Evolutionary conservation across 2,797 vertebrate genomes (phyloP).

Genomic region (Poliocrania exsul): DNA sequence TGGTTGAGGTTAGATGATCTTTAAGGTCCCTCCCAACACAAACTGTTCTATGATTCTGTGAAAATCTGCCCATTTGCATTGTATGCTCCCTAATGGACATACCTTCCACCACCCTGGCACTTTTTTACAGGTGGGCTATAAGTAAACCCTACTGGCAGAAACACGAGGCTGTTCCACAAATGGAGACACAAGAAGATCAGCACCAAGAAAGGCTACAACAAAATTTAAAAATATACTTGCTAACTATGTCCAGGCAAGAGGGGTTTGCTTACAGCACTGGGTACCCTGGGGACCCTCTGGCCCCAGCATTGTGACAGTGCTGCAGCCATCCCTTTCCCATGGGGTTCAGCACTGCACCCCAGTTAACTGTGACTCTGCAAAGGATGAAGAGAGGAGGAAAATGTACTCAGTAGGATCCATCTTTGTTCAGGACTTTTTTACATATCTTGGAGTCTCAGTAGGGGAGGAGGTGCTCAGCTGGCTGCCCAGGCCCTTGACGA

Average conservation of each 20-base stretch:
- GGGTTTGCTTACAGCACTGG: not conserved
- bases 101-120: not conserved
- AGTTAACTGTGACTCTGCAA: not conserved
- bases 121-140: not conserved
- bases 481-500: not conserved
- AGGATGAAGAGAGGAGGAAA: not conserved
- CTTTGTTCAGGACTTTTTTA: not conserved
- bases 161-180: not conserved
- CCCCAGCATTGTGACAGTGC: not conserved
- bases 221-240: not conserved
- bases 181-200: not conserved
- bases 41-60: not conserved
- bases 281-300: not conserved
- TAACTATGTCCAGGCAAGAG: not conserved
- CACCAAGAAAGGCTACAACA: not conserved
- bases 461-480: not conserved
- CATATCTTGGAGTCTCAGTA: fast-evolving
- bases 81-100: not conserved
- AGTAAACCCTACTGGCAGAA: not conserved
- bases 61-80: not conserved
- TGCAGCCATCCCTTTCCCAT: not conserved
- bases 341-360: not conserved
- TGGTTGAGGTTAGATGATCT: not conserved
- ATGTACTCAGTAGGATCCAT: not conserved
- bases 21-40: not conserved